These are phyloP conservation scores for Coregonus ussuriensis DNA, from an alignment of 2,797 vertebrate genomes.

Conservation along the genomic window DNA sequence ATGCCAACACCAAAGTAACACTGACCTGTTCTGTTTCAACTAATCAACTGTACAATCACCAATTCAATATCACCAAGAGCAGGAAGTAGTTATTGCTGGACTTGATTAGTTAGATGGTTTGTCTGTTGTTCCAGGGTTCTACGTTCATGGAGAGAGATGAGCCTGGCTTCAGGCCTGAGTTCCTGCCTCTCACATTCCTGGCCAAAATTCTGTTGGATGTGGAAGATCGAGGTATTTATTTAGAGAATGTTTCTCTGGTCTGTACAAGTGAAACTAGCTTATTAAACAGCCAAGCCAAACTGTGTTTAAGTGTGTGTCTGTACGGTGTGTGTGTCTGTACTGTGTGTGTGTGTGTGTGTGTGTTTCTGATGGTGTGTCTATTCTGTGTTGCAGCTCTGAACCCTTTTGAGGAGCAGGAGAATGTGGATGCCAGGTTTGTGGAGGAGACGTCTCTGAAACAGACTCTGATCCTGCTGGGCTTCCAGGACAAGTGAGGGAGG, in stretches of 20 bases:
- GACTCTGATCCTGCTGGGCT: slow-evolving; percentile 77
- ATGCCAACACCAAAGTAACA: slow-evolving; percentile 62
- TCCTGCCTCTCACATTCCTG: slow-evolving; percentile 73
- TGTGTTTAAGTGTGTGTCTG: slow-evolving; percentile 18
- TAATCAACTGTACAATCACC: too few species aligned
- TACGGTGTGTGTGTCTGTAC: slow-evolving; percentile 19
- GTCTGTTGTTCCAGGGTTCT: slow-evolving; percentile 56
- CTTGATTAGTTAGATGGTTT: neutral
- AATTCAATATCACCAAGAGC: too few species aligned
- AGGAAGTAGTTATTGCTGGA: too few species aligned
- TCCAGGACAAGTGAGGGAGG: slow-evolving; percentile 58
- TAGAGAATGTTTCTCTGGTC: neutral
- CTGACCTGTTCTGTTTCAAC: neutral
- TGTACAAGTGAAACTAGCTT: neutral
- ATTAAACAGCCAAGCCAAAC: neutral
- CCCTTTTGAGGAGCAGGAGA: slow-evolving; percentile 79
- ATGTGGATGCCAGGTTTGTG: slow-evolving; percentile 82
- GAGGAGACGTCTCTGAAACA: slow-evolving; percentile 87
- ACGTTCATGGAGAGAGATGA: slow-evolving; percentile 56
- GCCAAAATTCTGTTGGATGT: slow-evolving; percentile 69
- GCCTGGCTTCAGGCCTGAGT: slow-evolving; percentile 63
- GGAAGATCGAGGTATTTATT: slow-evolving; percentile 66
- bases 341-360: slow-evolving; percentile 23
- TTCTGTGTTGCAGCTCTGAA: slow-evolving; percentile 50
- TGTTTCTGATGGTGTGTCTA: slow-evolving; percentile 3